A percentile compares a stretch with the other conserved stretches of the same genome.
Evolutionary conservation across 1,140 invertebrate genomes (phyloP).

Genomic region (Trichonephila inaurata): DNA sequence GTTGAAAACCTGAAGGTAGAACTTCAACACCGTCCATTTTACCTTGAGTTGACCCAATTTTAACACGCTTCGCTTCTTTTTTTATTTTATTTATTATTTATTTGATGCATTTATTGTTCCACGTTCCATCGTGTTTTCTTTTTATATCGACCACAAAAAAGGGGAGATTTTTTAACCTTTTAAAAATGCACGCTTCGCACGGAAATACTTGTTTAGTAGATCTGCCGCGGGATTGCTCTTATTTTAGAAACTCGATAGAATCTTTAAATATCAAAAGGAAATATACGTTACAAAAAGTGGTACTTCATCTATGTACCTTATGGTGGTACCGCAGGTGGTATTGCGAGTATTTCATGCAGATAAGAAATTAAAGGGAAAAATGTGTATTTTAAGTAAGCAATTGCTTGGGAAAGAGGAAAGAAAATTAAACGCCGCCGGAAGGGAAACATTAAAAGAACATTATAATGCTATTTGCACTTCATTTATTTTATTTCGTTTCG

Average conservation of each 20-base stretch:
- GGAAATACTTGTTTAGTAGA: neutral
- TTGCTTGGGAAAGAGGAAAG: no score
- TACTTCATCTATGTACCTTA: no score
- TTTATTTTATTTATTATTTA: neutral
- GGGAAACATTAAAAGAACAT: no score
- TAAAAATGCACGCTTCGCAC: neutral
- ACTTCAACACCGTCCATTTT: constrained; percentile 6
- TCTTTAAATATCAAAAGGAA: neutral
- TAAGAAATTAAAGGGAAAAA: no score
- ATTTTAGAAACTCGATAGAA: neutral
- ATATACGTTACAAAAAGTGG: no score
- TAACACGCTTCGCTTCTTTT: constrained; percentile 3
- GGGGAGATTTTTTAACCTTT: constrained; percentile 20
- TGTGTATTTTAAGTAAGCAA: no score
- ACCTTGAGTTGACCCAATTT: constrained; percentile 57
- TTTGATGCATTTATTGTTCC: neutral
- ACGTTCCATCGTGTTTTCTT: constrained; percentile 19
- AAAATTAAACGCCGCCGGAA: no score
- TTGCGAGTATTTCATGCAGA: no score
- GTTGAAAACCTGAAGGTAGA: neutral
- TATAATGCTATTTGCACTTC: no score
- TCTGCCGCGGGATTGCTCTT: neutral
- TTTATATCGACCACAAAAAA: neutral
- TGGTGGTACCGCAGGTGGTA: no score
- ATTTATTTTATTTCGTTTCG: no score